Conservation (phyloP, 1,140 invertebrate genomes). For the Habropoda laboriosa region DNA sequence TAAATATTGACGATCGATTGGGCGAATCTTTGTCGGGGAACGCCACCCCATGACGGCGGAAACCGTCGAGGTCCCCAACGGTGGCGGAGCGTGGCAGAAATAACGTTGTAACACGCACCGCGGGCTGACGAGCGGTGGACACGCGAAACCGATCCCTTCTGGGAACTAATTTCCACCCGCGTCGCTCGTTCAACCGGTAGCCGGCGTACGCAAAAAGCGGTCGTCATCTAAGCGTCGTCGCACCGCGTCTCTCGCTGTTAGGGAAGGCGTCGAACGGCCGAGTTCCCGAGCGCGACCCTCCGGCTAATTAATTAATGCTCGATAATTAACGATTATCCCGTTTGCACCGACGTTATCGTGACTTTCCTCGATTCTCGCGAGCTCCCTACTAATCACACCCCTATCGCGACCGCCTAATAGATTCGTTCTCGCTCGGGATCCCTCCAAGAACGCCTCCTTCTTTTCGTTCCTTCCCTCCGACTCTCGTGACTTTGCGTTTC, state of each 20-base stretch:
- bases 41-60: constrained; percentile 1
- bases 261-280: constrained; percentile 10
- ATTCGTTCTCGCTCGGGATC: constrained; percentile 1
- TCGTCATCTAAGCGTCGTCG: constrained; percentile 48
- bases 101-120: constrained; percentile 73
- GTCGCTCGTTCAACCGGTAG: constrained; percentile 32
- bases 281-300: constrained; percentile 14
- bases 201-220: constrained; percentile 52
- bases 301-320: constrained; percentile 63
- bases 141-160: constrained; percentile 77
- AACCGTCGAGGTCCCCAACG: constrained; percentile 30
- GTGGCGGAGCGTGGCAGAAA: constrained; percentile 60
- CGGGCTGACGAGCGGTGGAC: constrained; percentile 71
- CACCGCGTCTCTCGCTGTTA: neutral
- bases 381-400: constrained; percentile 33
- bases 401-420: constrained; percentile 11
- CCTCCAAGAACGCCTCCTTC: no score
- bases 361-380: constrained; percentile 44
- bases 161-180: constrained; percentile 70
- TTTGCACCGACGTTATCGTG: constrained; percentile 49
- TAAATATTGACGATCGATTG: neutral
- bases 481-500: neutral
- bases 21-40: constrained; percentile 41
- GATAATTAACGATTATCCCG: constrained; percentile 64
- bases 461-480: neutral